Evolutionary conservation across 2,113 vertebrate genomes (phyloP).

Genomic region (Oryctolagus cuniculus): DNA sequence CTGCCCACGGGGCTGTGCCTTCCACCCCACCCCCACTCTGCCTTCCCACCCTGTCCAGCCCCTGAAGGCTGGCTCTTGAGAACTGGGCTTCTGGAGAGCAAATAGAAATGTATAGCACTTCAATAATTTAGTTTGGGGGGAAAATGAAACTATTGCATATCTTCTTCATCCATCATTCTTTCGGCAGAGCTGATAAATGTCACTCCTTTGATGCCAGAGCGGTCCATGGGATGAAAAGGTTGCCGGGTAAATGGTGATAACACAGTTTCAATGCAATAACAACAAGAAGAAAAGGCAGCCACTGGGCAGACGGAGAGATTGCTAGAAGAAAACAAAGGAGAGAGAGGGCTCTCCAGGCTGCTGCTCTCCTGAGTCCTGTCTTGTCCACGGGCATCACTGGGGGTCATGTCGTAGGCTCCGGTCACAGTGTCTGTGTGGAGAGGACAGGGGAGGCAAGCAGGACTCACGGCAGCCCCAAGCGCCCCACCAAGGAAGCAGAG

Average conservation of each 20-base stretch:
- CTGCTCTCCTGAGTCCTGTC: not conserved
- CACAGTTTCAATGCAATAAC: not conserved
- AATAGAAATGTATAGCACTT: not conserved
- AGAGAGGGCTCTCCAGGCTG: not conserved
- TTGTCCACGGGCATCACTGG: not conserved
- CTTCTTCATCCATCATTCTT: constrained; percentile 59
- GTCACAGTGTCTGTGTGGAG: not conserved
- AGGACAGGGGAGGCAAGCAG: not conserved
- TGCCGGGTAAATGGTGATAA: not conserved
- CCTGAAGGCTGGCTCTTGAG: not conserved
- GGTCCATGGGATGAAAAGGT: not conserved
- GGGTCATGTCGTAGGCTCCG: not conserved
- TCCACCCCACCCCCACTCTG: accelerated
- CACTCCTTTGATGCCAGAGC: constrained; percentile 50
- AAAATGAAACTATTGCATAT: constrained; percentile 17
- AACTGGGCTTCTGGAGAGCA: not conserved
- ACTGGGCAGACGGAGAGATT: not conserved
- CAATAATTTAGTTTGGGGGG: constrained; percentile 62
- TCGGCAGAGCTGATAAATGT: constrained; percentile 8
- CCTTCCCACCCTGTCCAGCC: not conserved
- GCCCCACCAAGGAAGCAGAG: not conserved
- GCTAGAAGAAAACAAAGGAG: not conserved
- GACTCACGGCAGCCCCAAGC: not conserved
- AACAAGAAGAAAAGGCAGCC: not conserved
- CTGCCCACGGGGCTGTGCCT: not conserved